These are phyloP conservation scores for Enteromius viviparus DNA, from an alignment of 2,797 vertebrate genomes.

Conservation along the genomic window DNA sequence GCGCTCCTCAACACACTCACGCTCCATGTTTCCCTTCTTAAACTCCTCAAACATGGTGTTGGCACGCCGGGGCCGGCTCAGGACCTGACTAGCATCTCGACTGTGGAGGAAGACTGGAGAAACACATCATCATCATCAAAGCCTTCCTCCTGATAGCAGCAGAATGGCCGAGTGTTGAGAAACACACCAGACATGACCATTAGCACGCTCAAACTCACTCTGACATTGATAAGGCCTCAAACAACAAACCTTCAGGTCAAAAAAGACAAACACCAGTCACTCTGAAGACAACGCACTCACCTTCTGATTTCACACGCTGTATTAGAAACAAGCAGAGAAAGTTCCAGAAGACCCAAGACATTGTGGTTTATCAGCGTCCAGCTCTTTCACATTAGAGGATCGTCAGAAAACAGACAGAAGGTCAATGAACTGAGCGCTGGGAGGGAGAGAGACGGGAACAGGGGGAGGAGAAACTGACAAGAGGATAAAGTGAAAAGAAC, in stretches of 20 bases:
- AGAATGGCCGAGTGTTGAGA: constrained; percentile 6
- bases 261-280: not conserved
- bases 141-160: not conserved
- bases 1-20: constrained; percentile 89
- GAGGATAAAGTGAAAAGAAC: not conserved
- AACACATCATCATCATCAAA: constrained; percentile 18
- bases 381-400: constrained; percentile 47
- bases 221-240: not conserved
- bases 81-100: constrained; percentile 75
- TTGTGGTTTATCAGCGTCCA: constrained; percentile 47
- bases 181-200: not conserved
- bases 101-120: constrained; percentile 82
- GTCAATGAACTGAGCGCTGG: constrained; percentile 58
- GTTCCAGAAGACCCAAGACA: constrained; percentile 57
- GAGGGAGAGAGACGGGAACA: constrained; percentile 27
- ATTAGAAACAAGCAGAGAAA: constrained; percentile 58
- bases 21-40: constrained; percentile 86
- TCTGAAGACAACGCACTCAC: constrained; percentile 49
- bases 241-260: not conserved
- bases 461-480: constrained; percentile 27
- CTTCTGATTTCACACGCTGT: constrained; percentile 46
- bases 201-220: not conserved
- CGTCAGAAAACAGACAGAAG: constrained; percentile 51
- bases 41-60: constrained; percentile 84
- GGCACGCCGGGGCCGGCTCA: constrained; percentile 81